Conservation (phyloP, 2,888 invertebrate species). For the Hydropsyche betteni region DNA sequence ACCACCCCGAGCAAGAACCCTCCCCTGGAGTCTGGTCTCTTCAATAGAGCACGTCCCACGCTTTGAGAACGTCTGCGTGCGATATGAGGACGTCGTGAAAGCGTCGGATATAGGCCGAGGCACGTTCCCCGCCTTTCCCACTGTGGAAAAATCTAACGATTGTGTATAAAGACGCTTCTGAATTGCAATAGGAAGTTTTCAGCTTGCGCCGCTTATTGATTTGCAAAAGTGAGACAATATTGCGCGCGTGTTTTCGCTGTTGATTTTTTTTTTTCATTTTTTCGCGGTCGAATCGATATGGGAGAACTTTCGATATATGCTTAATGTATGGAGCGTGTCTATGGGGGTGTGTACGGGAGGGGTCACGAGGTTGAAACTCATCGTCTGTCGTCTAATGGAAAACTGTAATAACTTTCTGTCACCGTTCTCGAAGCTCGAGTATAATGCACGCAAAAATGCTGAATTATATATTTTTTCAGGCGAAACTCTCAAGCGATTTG, state of each 20-base stretch:
- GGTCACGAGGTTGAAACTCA: background rate
- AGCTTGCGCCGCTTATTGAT: conserved; percentile 44
- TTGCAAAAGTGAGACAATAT: conserved; percentile 39
- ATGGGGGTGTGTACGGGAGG: too few relatives aligned
- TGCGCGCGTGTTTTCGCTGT: background rate
- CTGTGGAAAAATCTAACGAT: conserved; percentile 48
- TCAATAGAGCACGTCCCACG: conserved; percentile 1
- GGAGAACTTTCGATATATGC: too few relatives aligned
- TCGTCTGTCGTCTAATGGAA: conserved; percentile 25
- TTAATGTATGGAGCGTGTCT: too few relatives aligned
- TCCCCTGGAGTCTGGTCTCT: too few relatives aligned
- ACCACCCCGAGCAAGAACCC: too few relatives aligned
- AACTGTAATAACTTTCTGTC: conserved; percentile 20
- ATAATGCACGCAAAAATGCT: conserved; percentile 7
- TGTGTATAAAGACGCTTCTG: conserved; percentile 47
- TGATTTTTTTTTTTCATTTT: background rate
- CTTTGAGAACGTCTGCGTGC: background rate
- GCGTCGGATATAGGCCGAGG: conserved; percentile 37
- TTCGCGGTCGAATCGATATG: background rate
- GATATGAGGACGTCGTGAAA: conserved; percentile 21
- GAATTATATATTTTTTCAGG: conserved; percentile 5
- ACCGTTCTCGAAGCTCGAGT: background rate
- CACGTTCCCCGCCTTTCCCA: conserved; percentile 43
- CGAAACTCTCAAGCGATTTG: background rate
- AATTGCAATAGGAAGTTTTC: conserved; percentile 47